A percentile compares a stretch with the other conserved stretches of the same genome.
Evolutionary conservation across 2,797 vertebrate genomes (phyloP).

Genomic region (Acanthiza pusilla): DNA sequence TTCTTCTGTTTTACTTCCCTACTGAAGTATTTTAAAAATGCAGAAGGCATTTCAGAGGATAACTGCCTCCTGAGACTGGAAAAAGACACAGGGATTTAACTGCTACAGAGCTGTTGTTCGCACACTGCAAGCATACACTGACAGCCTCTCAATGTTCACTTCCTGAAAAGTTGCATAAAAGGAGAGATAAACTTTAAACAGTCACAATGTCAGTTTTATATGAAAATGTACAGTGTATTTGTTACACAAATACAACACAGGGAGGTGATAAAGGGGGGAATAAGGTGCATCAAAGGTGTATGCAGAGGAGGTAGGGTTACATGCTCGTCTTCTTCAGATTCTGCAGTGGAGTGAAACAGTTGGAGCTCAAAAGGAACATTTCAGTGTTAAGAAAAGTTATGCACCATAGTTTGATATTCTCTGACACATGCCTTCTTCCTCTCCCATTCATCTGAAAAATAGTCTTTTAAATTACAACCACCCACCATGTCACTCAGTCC

Average conservation of each 20-base stretch:
- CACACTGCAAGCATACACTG: background rate
- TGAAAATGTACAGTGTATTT: background rate
- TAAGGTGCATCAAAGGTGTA: background rate
- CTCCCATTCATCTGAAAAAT: background rate
- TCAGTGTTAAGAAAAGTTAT: background rate
- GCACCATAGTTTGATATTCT: background rate
- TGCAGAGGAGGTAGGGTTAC: background rate
- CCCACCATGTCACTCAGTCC: background rate
- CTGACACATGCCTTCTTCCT: background rate
- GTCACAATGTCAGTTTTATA: background rate
- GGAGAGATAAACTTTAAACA: background rate
- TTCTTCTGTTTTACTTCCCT: background rate
- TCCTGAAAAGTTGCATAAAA: background rate
- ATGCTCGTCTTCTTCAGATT: background rate
- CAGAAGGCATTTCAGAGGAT: background rate
- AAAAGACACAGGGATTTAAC: background rate
- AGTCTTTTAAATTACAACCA: background rate
- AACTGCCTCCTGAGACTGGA: background rate
- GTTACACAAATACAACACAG: background rate
- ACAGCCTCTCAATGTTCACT: background rate
- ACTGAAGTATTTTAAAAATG: background rate
- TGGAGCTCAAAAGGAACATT: background rate
- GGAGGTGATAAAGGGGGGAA: background rate
- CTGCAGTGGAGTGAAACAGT: background rate
- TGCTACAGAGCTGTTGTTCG: background rate